Conservation (phyloP, 2,113 vertebrate species). For the Pseudorasbora parva region DNA sequence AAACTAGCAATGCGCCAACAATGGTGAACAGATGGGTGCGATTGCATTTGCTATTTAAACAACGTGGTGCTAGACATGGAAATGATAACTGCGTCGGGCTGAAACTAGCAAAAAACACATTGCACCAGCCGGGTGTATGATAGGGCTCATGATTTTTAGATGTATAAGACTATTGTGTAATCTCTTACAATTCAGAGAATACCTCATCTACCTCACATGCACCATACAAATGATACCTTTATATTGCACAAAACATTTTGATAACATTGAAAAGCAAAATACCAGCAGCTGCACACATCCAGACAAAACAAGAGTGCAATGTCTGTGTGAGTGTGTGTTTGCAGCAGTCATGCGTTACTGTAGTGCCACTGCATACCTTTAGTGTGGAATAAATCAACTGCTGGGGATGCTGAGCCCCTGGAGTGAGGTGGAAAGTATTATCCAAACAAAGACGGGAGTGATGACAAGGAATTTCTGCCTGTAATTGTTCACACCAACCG, state of each 20-base stretch:
- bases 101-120: too few relatives aligned
- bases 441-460: constrained; percentile 70
- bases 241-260: not conserved
- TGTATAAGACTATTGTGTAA: not conserved
- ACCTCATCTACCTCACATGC: constrained; percentile 18
- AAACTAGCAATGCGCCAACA: too few relatives aligned
- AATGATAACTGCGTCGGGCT: too few relatives aligned
- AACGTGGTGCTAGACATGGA: too few relatives aligned
- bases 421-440: constrained; percentile 69
- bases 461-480: constrained; percentile 69
- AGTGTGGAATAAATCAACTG: constrained; percentile 68
- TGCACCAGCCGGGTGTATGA: too few relatives aligned
- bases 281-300: constrained; percentile 12
- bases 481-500: constrained; percentile 68
- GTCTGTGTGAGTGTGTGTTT: constrained; percentile 10
- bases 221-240: constrained; percentile 6
- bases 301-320: constrained; percentile 30
- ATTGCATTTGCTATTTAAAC: too few relatives aligned
- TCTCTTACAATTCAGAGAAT: not conserved
- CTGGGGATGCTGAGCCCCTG: constrained; percentile 23
- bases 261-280: constrained; percentile 5
- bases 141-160: not conserved
- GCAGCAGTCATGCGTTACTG: constrained; percentile 11
- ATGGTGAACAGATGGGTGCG: too few relatives aligned
- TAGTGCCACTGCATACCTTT: constrained; percentile 59